A percentile compares a stretch with the other conserved stretches of the same genome.
These are phyloP conservation scores for Aradophagus sp. DNA, from an alignment of 1,140 invertebrate species.

Conservation along the genomic window DNA sequence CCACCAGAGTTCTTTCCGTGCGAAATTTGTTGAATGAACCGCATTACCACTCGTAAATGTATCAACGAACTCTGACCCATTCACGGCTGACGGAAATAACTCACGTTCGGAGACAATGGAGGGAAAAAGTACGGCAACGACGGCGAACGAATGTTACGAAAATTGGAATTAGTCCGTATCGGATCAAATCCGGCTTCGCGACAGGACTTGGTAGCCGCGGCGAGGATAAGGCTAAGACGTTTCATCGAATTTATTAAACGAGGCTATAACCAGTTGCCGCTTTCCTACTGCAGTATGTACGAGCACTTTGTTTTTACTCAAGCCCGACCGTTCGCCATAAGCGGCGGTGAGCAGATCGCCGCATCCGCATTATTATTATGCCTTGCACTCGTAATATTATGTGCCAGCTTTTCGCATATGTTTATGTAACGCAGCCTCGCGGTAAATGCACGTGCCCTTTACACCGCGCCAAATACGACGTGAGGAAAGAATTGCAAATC, in stretches of 20 bases:
- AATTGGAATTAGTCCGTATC: too few relatives aligned
- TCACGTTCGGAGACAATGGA: too few relatives aligned
- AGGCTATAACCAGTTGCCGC: constrained; percentile 51
- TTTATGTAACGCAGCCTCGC: constrained; percentile 46
- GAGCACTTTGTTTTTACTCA: constrained; percentile 47
- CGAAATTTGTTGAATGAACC: too few relatives aligned
- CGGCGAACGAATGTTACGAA: too few relatives aligned
- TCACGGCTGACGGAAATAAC: too few relatives aligned
- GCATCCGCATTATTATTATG: constrained; percentile 49
- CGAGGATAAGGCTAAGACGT: constrained; percentile 51
- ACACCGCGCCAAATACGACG: constrained; percentile 32
- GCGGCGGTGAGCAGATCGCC: constrained; percentile 16
- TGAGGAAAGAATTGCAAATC: constrained; percentile 39
- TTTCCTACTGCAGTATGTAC: constrained; percentile 38
- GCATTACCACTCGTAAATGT: too few relatives aligned
- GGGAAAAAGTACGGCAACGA: too few relatives aligned
- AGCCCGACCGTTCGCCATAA: constrained; percentile 44
- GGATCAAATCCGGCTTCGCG: too few relatives aligned
- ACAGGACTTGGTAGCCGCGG: too few relatives aligned
- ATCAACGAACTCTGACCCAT: too few relatives aligned
- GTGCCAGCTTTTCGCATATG: constrained; percentile 53
- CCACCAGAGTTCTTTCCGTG: too few relatives aligned
- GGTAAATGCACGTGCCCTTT: constrained; percentile 48
- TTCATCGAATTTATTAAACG: constrained; percentile 60
- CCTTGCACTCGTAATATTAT: constrained; percentile 48